A percentile compares a stretch with the other conserved stretches of the same genome.
These are phyloP conservation scores for Mactromeris polynyma DNA, from an alignment of 2,888 invertebrate genomes.

Conservation along the genomic window DNA sequence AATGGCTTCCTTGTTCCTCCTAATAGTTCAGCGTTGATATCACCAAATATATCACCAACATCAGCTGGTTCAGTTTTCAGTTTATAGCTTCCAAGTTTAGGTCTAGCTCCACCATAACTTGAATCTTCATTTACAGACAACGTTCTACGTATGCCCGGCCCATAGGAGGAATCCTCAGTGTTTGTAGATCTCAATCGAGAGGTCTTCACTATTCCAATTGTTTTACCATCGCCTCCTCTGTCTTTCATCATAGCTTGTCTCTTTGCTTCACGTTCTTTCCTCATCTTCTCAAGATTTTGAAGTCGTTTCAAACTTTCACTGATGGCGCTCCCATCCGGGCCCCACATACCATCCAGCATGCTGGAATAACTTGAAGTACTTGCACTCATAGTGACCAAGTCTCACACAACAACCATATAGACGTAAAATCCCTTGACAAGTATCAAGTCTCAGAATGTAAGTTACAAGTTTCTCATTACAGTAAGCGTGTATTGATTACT, in stretches of 20 bases:
- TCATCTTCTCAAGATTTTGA: slow-evolving; percentile 57
- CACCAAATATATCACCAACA: slow-evolving; percentile 35
- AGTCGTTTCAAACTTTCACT: slow-evolving; percentile 56
- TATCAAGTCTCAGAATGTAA: no score
- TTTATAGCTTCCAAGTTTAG: slow-evolving; percentile 47
- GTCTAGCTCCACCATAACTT: slow-evolving; percentile 62
- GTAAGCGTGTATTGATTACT: no score
- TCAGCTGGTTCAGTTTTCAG: neutral
- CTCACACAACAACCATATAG: neutral
- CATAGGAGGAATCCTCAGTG: neutral
- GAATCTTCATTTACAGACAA: slow-evolving; percentile 30
- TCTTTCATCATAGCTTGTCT: slow-evolving; percentile 20
- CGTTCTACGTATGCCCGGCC: slow-evolving; percentile 21
- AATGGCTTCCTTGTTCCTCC: slow-evolving; percentile 20
- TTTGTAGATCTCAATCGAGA: slow-evolving; percentile 29
- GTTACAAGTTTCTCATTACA: no score
- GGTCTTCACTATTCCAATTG: neutral
- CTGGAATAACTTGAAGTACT: slow-evolving; percentile 45
- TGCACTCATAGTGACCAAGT: slow-evolving; percentile 23
- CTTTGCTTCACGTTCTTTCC: slow-evolving; percentile 61
- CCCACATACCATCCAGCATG: slow-evolving; percentile 57
- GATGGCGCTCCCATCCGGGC: slow-evolving; percentile 64
- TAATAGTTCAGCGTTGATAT: slow-evolving; percentile 29
- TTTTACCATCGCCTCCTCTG: neutral
- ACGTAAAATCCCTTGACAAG: neutral